Evolutionary conservation across 2,797 vertebrate species (phyloP).

Genomic region (Scolopax bukidnonensis): DNA sequence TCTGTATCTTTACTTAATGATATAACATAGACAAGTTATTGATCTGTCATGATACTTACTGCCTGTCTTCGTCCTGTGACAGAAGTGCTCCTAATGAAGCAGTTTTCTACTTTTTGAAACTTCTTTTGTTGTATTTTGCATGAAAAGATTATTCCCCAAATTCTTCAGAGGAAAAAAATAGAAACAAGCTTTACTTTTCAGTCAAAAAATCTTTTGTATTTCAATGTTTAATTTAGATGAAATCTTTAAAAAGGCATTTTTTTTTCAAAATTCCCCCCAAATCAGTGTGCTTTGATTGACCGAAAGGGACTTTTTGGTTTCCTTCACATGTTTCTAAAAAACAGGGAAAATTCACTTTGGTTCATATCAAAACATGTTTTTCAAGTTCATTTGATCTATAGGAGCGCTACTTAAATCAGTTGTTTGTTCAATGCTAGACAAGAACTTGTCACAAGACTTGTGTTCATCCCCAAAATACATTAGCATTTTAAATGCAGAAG

Average conservation of each 20-base stretch:
- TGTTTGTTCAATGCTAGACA: neutral
- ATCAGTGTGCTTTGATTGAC: neutral
- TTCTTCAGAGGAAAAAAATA: neutral
- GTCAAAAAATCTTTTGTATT: neutral
- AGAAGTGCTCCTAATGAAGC: neutral
- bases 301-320: neutral
- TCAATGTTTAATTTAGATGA: neutral
- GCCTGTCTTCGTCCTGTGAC: neutral
- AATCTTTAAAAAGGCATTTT: neutral
- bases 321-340: neutral
- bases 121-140: neutral
- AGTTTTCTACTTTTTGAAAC: neutral
- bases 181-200: neutral
- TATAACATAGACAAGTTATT: neutral
- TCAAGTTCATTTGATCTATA: neutral
- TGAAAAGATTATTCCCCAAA: neutral
- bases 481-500: neutral
- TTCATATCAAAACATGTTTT: neutral
- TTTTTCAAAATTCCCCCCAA: neutral
- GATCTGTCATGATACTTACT: neutral
- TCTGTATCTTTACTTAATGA: neutral
- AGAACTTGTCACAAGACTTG: neutral
- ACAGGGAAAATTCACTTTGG: neutral
- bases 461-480: neutral
- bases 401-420: neutral